Evolutionary conservation across 2,888 invertebrate species (phyloP).

Genomic region (Piscicola geometra): DNA sequence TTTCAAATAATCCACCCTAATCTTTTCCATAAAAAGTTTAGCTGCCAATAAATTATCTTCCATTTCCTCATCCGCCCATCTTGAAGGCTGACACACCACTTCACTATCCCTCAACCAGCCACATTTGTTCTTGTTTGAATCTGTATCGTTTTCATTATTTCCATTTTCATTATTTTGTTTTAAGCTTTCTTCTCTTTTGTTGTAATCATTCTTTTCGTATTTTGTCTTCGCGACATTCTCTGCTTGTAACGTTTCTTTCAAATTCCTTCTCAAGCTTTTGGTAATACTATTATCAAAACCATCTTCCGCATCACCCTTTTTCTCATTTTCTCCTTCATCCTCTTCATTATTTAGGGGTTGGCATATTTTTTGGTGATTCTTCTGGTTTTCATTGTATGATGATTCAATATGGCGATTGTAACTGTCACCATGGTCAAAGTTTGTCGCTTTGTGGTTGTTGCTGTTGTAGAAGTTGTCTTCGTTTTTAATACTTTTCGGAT

Average conservation of each 20-base stretch:
- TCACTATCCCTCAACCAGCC: constrained; percentile 9
- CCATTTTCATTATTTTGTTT: background rate
- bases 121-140: background rate
- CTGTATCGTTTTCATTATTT: background rate
- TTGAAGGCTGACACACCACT: constrained; percentile 21
- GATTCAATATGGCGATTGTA: background rate
- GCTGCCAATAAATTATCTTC: constrained; percentile 2
- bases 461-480: background rate
- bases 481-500: no score
- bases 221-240: background rate
- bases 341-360: background rate
- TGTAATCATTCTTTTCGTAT: no score
- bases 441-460: background rate
- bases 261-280: background rate
- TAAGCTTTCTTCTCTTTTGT: no score
- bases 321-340: background rate
- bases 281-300: background rate
- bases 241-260: background rate
- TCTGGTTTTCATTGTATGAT: background rate
- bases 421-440: background rate
- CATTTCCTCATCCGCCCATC: constrained; percentile 23
- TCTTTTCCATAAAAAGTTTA: constrained; percentile 12
- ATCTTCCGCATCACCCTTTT: background rate
- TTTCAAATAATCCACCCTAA: constrained; percentile 1
- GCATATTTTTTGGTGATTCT: constrained; percentile 7